Conservation (phyloP, 2,888 invertebrate species). For the Strigamia maritima region DNA sequence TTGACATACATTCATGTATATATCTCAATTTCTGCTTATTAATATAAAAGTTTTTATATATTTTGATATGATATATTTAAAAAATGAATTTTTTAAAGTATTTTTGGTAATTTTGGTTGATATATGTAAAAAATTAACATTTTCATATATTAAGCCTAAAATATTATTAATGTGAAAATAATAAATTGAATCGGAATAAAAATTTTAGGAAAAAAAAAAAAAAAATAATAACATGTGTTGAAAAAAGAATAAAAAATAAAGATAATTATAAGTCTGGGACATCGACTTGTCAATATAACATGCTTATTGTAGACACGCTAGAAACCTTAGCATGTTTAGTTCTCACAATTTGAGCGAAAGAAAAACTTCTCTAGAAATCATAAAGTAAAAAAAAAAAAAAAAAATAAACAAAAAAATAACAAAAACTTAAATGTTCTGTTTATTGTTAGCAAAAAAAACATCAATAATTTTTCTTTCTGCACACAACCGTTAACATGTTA, state of each 20-base stretch:
- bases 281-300: not conserved
- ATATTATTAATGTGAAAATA: too few relatives aligned
- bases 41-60: too few relatives aligned
- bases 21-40: too few relatives aligned
- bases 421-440: not conserved
- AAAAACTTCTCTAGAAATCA: not conserved
- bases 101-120: too few relatives aligned
- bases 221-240: not conserved
- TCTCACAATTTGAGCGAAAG: constrained; percentile 7
- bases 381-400: too few relatives aligned
- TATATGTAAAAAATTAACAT: too few relatives aligned
- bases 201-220: too few relatives aligned
- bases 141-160: too few relatives aligned
- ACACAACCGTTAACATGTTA: not conserved
- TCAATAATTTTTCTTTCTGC: not conserved
- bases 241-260: not conserved
- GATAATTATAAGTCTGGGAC: not conserved
- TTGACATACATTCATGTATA: too few relatives aligned
- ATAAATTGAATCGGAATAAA: too few relatives aligned
- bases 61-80: too few relatives aligned
- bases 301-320: constrained; percentile 8
- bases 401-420: not conserved
- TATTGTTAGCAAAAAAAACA: not conserved
- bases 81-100: too few relatives aligned
- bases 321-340: not conserved